Evolutionary conservation across 2,797 vertebrate genomes (phyloP).

Genomic region (Xyrichtys novacula): DNA sequence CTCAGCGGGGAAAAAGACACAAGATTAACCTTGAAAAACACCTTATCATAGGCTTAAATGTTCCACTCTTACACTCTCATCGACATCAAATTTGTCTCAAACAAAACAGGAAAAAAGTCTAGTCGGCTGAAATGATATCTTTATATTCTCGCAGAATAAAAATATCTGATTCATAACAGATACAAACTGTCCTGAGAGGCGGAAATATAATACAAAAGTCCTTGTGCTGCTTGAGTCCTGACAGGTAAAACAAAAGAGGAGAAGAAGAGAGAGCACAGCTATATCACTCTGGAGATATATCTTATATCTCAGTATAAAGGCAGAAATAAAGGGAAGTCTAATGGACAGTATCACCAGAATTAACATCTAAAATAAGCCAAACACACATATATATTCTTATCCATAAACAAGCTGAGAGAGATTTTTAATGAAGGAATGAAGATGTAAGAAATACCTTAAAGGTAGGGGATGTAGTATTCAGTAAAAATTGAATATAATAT

Average conservation of each 20-base stretch:
- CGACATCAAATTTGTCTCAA: not conserved
- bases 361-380: no score
- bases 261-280: not conserved
- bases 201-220: conserved; percentile 21
- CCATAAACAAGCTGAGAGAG: no score
- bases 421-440: no score
- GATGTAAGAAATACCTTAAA: no score
- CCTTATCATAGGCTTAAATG: not conserved
- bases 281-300: no score
- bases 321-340: no score
- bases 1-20: conserved; percentile 6
- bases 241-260: not conserved
- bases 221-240: not conserved
- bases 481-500: no score
- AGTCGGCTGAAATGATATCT: conserved; percentile 9
- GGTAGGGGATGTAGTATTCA: no score
- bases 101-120: conserved; percentile 8
- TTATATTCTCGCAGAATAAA: conserved; percentile 19
- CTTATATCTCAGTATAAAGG: no score
- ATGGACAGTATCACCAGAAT: no score
- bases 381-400: no score
- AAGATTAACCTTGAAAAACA: conserved; percentile 29
- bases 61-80: not conserved
- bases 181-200: conserved; percentile 8
- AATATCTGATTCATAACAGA: conserved; percentile 1